These are phyloP conservation scores for Deilephila elpenor DNA, from an alignment of 2,888 invertebrate species.

Conservation along the genomic window DNA sequence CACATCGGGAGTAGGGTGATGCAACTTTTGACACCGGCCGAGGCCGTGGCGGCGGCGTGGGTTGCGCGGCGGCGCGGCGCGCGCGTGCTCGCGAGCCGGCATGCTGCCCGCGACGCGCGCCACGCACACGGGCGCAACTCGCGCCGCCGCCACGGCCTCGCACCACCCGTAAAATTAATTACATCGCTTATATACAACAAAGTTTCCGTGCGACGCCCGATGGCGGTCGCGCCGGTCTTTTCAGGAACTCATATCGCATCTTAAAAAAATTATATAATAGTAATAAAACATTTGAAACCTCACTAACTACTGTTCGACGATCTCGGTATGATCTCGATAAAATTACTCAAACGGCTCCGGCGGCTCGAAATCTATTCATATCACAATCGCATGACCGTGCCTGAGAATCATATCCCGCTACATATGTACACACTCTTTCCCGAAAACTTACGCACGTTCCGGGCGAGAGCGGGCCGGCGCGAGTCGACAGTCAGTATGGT, in stretches of 20 bases:
- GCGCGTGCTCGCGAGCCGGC: slow-evolving; percentile 41
- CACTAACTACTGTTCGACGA: slow-evolving; percentile 84
- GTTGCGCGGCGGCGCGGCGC: slow-evolving; percentile 32
- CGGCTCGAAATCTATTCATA: slow-evolving; percentile 83
- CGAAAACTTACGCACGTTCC: slow-evolving; percentile 61
- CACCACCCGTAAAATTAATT: slow-evolving; percentile 61
- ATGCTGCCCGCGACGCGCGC: too few relatives aligned
- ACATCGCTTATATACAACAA: slow-evolving; percentile 82
- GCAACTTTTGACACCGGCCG: slow-evolving; percentile 70
- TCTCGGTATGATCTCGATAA: slow-evolving; percentile 82
- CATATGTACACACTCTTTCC: slow-evolving; percentile 82
- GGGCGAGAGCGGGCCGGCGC: slow-evolving; percentile 52
- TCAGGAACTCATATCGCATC: slow-evolving; percentile 85
- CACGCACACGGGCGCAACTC: slow-evolving; percentile 9
- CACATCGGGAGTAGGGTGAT: slow-evolving; percentile 79
- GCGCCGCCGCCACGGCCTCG: slow-evolving; percentile 44
- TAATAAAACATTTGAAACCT: slow-evolving; percentile 85
- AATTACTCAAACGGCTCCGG: slow-evolving; percentile 81
- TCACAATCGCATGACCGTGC: slow-evolving; percentile 84
- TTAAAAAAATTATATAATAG: slow-evolving; percentile 83
- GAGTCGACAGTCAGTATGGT: slow-evolving; percentile 36
- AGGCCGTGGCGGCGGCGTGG: slow-evolving; percentile 38
- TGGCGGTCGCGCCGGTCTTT: slow-evolving; percentile 71
- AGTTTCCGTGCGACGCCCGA: slow-evolving; percentile 66
- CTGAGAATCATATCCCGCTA: slow-evolving; percentile 83